These are phyloP conservation scores for Saturnia japonica DNA, from an alignment of 2,888 invertebrate species.

Conservation along the genomic window DNA sequence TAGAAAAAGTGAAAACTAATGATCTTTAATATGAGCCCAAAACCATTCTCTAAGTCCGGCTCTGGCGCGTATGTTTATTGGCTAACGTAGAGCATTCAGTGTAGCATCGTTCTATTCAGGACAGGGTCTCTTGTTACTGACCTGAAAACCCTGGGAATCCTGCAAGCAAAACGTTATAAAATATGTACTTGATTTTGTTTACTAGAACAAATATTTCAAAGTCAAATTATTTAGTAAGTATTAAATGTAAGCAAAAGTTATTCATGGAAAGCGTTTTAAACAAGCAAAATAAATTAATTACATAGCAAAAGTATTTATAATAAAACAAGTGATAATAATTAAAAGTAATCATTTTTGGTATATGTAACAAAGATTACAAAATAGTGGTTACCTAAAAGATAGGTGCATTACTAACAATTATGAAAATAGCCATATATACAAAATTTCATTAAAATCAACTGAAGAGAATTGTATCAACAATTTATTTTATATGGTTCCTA, in stretches of 20 bases:
- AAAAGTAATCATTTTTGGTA: neutral
- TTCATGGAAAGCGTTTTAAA: neutral
- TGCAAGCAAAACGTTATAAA: conserved; percentile 71
- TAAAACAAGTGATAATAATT: neutral
- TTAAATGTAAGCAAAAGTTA: neutral
- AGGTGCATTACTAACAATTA: neutral
- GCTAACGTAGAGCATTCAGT: conserved; percentile 4
- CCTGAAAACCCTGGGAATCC: conserved; percentile 81
- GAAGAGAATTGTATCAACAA: no score
- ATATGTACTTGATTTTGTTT: conserved; percentile 50
- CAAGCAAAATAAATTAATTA: neutral
- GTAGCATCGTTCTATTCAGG: conserved; percentile 14
- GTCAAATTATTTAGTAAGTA: neutral
- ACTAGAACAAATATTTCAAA: conserved; percentile 5
- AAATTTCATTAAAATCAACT: no score
- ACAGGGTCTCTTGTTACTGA: conserved; percentile 51
- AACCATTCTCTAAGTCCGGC: neutral
- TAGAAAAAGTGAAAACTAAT: neutral
- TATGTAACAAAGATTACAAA: neutral
- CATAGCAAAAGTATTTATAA: neutral
- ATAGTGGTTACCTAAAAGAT: neutral
- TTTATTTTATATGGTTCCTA: no score
- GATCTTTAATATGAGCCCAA: neutral
- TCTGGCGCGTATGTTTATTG: conserved; percentile 5
- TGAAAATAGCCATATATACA: no score